phyloP scores from a whole-genome alignment of 2,888 invertebrate species.

The Lampropteryx suffumata region DNA sequence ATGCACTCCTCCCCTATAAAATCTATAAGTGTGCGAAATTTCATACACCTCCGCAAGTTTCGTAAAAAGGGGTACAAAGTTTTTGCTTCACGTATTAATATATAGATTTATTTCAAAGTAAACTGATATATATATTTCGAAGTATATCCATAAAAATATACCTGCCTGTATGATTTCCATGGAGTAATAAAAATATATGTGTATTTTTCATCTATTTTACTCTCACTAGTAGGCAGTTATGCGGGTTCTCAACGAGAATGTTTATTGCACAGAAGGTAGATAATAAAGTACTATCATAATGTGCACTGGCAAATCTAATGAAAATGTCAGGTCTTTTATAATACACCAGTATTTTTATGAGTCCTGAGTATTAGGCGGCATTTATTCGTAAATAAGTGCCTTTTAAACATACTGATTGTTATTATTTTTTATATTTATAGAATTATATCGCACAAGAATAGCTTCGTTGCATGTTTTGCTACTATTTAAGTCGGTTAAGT shows the following conservation, averaged over 20 bases:
- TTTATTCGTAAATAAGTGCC: background rate
- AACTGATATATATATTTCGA: background rate
- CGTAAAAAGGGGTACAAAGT: too few relatives aligned
- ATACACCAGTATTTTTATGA: constrained; percentile 8
- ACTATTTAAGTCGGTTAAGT: too few relatives aligned
- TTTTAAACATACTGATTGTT: too few relatives aligned
- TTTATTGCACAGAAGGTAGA: constrained; percentile 4
- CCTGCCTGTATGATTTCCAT: background rate
- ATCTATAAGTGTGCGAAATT: too few relatives aligned
- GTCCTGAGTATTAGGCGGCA: constrained; percentile 2
- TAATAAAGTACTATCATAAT: constrained; percentile 15
- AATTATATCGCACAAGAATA: too few relatives aligned
- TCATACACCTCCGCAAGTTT: too few relatives aligned
- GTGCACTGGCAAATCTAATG: constrained; percentile 12
- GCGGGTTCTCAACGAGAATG: constrained; percentile 6
- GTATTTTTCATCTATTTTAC: constrained; percentile 5
- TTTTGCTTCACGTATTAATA: too few relatives aligned
- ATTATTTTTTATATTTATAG: too few relatives aligned
- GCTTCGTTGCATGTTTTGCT: too few relatives aligned
- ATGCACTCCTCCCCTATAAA: too few relatives aligned
- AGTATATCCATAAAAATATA: background rate
- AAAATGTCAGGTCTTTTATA: constrained; percentile 13
- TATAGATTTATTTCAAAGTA: background rate
- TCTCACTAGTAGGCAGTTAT: constrained; percentile 1
- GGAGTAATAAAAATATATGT: background rate